These are phyloP conservation scores for Dicentrarchus labrax DNA, from an alignment of 2,113 vertebrate species.

Conservation along the genomic window DNA sequence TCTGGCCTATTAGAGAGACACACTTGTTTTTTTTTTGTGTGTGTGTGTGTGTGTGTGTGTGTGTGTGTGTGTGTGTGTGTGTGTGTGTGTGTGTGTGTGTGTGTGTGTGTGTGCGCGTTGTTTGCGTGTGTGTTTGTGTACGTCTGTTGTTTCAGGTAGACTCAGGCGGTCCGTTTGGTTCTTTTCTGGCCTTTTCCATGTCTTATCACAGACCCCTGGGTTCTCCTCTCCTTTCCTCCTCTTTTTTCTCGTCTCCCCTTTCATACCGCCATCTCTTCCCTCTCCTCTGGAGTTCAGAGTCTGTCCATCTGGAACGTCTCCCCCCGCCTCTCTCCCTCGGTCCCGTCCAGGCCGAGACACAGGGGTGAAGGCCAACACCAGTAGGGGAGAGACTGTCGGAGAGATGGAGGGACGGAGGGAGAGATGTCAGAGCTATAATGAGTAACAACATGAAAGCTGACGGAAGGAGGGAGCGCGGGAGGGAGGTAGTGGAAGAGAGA, in stretches of 20 bases:
- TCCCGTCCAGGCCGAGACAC: constrained; percentile 75
- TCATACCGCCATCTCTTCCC: constrained; percentile 52
- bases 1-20: constrained; percentile 78
- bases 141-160: constrained; percentile 69
- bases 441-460: constrained; percentile 83
- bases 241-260: constrained; percentile 37
- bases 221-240: not conserved
- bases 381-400: constrained; percentile 71
- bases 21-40: no score
- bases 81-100: constrained; percentile 57
- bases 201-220: constrained; percentile 51
- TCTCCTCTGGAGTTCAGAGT: constrained; percentile 81
- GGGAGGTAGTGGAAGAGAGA: constrained; percentile 64
- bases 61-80: constrained; percentile 42
- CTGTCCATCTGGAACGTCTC: constrained; percentile 72
- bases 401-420: constrained; percentile 62
- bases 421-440: constrained; percentile 78
- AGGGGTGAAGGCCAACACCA: constrained; percentile 79
- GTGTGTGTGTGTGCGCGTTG: constrained; percentile 46
- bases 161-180: constrained; percentile 63
- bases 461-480: constrained; percentile 59
- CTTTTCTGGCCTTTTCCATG: constrained; percentile 48
- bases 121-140: constrained; percentile 46
- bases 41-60: constrained; percentile 52
- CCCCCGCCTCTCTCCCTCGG: constrained; percentile 51